Percentiles rank a stretch among this genome's conserved stretches.
phyloP scores from a whole-genome alignment of 2,113 vertebrate species.

The Xyliphius kryptos region DNA sequence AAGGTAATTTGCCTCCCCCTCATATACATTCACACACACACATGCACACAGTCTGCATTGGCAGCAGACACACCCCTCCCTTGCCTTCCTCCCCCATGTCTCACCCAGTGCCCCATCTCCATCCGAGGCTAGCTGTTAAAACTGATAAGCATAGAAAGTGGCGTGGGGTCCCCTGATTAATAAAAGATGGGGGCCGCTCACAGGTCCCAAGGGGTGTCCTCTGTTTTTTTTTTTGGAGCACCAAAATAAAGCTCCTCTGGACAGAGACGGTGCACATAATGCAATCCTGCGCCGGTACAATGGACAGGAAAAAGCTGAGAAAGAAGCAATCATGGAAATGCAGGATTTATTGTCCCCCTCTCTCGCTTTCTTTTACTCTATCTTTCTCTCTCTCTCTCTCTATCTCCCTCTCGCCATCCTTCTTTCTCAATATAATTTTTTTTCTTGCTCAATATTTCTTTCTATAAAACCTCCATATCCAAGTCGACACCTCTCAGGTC shows the following conservation, averaged over 20 bases:
- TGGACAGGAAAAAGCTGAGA: constrained; percentile 68
- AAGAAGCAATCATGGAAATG: constrained; percentile 69
- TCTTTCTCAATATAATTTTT: no score
- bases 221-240: no score
- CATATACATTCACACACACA: no score
- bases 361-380: no score
- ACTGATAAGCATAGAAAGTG: constrained; percentile 72
- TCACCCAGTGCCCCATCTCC: constrained; percentile 53
- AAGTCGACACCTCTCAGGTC: no score
- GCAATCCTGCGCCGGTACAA: constrained; percentile 58
- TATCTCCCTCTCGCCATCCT: no score
- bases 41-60: background rate
- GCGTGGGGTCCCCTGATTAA: constrained; percentile 68
- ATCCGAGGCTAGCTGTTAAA: constrained; percentile 68
- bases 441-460: no score
- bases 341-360: no score
- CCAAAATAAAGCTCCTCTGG: constrained; percentile 39
- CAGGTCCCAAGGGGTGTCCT: constrained; percentile 61
- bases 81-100: no score
- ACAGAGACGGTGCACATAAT: constrained; percentile 56
- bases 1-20: constrained; percentile 80
- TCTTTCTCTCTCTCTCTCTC: no score
- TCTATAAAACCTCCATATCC: no score
- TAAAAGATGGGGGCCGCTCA: constrained; percentile 69
- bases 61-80: constrained; percentile 40